A percentile compares a stretch with the other conserved stretches of the same genome.
Evolutionary conservation across 35 echinoderm and acorn worm genomes (phyloP).

Genomic region (Eucidaris tribuloides): DNA sequence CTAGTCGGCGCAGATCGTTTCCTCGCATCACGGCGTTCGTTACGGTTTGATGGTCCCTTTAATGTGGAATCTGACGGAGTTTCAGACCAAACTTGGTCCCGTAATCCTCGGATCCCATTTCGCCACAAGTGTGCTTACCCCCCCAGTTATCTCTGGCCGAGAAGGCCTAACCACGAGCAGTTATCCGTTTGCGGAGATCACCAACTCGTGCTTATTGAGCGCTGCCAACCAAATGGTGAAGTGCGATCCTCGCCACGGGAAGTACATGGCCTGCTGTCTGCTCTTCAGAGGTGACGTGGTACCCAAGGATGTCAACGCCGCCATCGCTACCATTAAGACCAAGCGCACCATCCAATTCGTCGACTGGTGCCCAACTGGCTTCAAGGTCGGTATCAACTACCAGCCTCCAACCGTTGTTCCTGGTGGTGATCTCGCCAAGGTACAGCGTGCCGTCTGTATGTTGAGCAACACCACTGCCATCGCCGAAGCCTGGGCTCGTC

Average conservation of each 20-base stretch:
- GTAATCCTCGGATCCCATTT: too few species aligned
- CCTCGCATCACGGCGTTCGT: too few species aligned
- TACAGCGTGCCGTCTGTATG: slow-evolving; percentile 72
- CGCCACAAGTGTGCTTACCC: too few species aligned
- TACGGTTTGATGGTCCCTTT: too few species aligned
- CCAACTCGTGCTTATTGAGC: too few species aligned
- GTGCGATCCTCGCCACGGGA: slow-evolving; percentile 62
- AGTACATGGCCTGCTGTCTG: slow-evolving; percentile 56
- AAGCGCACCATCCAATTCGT: slow-evolving; percentile 65
- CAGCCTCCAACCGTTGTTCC: slow-evolving; percentile 65
- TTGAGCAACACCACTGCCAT: slow-evolving; percentile 71
- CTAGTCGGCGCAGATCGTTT: too few species aligned
- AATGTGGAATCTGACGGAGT: too few species aligned
- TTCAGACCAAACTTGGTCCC: too few species aligned
- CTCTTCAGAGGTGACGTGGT: slow-evolving; percentile 62
- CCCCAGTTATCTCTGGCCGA: too few species aligned
- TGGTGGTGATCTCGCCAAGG: slow-evolving; percentile 73
- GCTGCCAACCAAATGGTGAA: slow-evolving; percentile 52
- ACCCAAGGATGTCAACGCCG: slow-evolving; percentile 52
- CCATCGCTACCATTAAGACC: slow-evolving; percentile 63
- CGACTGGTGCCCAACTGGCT: slow-evolving; percentile 76
- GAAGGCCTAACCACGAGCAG: too few species aligned
- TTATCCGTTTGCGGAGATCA: too few species aligned
- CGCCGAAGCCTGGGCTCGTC: slow-evolving; percentile 61
- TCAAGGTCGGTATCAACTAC: slow-evolving; percentile 76